Evolutionary conservation across 2,888 invertebrate genomes (phyloP), one percentile per base, ranked within the genome.

Genomic region (Drosophila kuntzei): DNA sequence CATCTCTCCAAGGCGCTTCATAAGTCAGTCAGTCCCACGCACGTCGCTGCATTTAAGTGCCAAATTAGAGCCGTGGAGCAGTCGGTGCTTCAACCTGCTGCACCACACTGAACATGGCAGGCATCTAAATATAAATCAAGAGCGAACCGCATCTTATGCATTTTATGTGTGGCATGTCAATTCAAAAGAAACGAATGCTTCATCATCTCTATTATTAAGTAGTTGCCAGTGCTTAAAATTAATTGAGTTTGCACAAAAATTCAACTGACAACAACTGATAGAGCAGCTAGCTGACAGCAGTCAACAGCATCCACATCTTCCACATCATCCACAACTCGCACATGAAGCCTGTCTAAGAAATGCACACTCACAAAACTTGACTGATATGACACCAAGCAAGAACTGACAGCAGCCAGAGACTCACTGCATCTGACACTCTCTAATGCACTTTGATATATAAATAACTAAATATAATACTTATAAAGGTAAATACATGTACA

Each of bases 41-140:
- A 85, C 85, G 89, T 89, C 69, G 69, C 57, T 84, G 85, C 89
- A 84, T 84, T 89, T 89, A 85, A 89, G 89, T 89, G 87, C 75
- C 87, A 89, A 89, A 89, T 85, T 87, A 84, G 77, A 67, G 68
- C 55, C 49, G 57, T 43, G 74, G 57, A 63, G 54, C 43, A 43
- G 58, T 49, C 22, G 29, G 27, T 37, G 16, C 37, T 25, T n/a
- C 39, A 32, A n/a, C 27, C 12, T 27, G 50, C 41, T 14, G 27
- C 22, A 22, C 9, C 57, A 37, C 39, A 29, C 69, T 74, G 80
- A 71, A 74, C 66, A 73, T 76, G 72, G 68, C 71, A 65, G 57
- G 36, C 64, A 69, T 67, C 54, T 5, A 59, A 81, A 81, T 61
- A 85, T 81, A 72, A 78, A 82, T 80, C 86, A 80, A 68, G 51